A percentile compares a stretch with the other conserved stretches of the same genome.
Evolutionary conservation across 2,113 vertebrate species (phyloP).

Genomic region (Gopherus evgoodei): DNA sequence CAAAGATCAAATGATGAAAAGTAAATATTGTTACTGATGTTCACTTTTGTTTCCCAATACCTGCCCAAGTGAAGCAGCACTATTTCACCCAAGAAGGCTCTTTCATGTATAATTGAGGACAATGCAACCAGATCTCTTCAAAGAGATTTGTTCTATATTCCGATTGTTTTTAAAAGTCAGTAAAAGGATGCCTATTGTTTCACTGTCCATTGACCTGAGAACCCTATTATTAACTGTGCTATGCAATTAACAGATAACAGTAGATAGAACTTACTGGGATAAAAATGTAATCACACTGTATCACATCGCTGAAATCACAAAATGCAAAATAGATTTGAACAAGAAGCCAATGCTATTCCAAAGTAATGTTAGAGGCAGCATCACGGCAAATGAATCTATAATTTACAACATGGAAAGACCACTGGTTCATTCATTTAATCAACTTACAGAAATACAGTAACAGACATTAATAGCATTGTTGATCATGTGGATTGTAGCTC

Average conservation of each 20-base stretch:
- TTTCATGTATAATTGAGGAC: neutral
- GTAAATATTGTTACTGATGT: neutral
- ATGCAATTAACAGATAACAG: neutral
- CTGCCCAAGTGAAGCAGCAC: neutral
- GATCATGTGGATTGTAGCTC: neutral
- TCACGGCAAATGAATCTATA: neutral
- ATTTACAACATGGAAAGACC: neutral
- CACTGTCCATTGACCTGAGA: neutral
- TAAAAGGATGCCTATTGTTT: neutral
- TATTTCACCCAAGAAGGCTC: neutral
- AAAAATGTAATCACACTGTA: neutral
- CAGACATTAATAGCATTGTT: neutral
- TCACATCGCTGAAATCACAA: neutral
- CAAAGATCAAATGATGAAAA: neutral
- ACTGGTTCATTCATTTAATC: neutral
- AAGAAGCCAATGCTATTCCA: neutral
- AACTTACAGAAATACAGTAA: neutral
- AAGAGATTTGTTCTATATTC: neutral
- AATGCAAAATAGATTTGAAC: neutral
- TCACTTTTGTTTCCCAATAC: neutral
- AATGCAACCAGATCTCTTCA: neutral
- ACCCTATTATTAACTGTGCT: neutral
- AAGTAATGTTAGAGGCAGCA: neutral
- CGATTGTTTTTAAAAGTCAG: neutral
- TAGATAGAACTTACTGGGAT: neutral